Base-by-base conservation (phyloP, 2,797 vertebrate species). In the Halcyon smyrnensis region DNA sequence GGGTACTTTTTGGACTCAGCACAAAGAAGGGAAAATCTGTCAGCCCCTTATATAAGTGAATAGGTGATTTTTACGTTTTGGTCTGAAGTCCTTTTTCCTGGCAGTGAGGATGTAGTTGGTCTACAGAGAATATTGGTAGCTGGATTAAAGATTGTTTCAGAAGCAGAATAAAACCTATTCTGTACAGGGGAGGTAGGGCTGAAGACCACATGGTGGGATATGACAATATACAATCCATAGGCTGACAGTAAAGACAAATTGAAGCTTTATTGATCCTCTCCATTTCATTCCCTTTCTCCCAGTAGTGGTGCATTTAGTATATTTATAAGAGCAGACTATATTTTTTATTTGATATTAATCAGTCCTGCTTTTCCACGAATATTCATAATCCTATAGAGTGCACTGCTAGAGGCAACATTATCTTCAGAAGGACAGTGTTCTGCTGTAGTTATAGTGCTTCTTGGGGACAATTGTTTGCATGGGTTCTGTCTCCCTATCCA, bases 191-290 rank as follows among this genome's bases (percentile, higher is more conserved):
- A 78, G 8, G 6, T 30, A 50, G 50, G 16, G 21, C 21, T 73
- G 53, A 92, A 76, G 14, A 79, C 5, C 16, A 12, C 13, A 10
- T 37, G 25, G 21, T n/a, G 24, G 16, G 4, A 2, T 1, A 0
- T 50, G 27, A 34, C 17, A 53, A 23, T 18, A 9, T 15, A 21
- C 41, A 30, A 9, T 79, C 13, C 4, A 4, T 1, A 53, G 27
- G 5, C 6, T 84, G 24, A 71, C 7, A 45, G 9, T 32, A 57
- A 73, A 76, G 36, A 39, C 12, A 84, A 57, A 87, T 30, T n/a
- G 12, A 90, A 18, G 2, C 11, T 69, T 76, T 24, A 23, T 21
- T 39, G 12, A 18, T 17, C 6, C 19, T 79, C 25, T 51, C 20
- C 37, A 2, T 63, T 73, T 79, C 25, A 39, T 63, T 59, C 12